Evolutionary conservation across 2,113 vertebrate species (phyloP).

Genomic region (Epinephelus fuscoguttatus): DNA sequence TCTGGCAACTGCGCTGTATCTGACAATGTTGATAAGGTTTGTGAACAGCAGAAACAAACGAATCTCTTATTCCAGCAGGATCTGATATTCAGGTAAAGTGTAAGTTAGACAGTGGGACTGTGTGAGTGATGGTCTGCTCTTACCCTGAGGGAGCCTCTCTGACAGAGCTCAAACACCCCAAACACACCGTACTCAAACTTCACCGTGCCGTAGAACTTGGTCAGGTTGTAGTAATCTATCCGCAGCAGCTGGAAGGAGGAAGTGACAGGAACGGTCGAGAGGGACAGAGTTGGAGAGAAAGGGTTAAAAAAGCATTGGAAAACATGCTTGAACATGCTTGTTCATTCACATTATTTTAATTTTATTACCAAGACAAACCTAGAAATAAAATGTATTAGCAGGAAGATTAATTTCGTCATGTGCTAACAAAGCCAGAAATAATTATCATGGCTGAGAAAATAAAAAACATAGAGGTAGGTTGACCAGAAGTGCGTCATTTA

Average conservation of each 20-base stretch:
- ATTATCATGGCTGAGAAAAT: background rate
- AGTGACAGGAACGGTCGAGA: background rate
- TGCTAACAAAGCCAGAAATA: background rate
- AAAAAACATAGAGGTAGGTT: background rate
- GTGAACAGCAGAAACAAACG: background rate
- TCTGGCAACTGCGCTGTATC: background rate
- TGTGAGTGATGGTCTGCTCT: constrained; percentile 55
- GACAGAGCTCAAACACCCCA: constrained; percentile 94
- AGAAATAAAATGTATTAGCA: background rate
- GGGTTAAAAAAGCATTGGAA: background rate
- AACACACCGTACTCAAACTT: constrained; percentile 93
- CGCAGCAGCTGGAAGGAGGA: constrained; percentile 86
- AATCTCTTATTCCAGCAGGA: background rate
- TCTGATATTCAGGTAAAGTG: background rate
- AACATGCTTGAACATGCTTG: background rate
- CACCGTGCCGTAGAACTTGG: constrained; percentile 98
- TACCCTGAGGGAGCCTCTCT: constrained; percentile 96
- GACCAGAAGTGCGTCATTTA: background rate
- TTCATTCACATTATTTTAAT: background rate
- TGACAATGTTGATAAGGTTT: background rate
- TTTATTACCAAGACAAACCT: background rate
- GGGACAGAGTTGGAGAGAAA: background rate
- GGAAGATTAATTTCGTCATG: background rate
- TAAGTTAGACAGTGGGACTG: no score
- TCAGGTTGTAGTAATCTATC: constrained; percentile 98